These are phyloP conservation scores for Ceratosolen fusciceps DNA, from an alignment of 1,140 invertebrate species.

Conservation along the genomic window DNA sequence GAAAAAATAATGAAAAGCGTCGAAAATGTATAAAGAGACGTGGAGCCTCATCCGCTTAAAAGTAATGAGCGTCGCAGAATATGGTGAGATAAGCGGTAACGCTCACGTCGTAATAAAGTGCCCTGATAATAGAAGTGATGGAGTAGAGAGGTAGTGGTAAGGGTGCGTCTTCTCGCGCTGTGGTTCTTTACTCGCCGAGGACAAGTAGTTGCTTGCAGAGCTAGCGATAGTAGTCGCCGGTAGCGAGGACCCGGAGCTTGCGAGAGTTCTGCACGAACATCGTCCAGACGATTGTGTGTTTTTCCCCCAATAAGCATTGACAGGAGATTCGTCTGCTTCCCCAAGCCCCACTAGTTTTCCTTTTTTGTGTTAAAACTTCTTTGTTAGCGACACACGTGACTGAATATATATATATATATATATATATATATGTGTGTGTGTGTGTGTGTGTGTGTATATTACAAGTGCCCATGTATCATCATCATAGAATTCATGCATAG, in stretches of 20 bases:
- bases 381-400: no score
- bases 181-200: constrained; percentile 72
- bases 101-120: not conserved
- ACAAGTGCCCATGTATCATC: no score
- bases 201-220: constrained; percentile 75
- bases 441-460: no score
- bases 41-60: not conserved
- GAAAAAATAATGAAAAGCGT: no score
- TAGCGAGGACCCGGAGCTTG: constrained; percentile 73
- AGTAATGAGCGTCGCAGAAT: not conserved
- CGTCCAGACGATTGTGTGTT: constrained; percentile 74
- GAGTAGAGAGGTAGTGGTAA: not conserved
- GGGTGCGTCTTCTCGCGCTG: not conserved
- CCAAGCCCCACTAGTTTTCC: no score
- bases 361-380: no score
- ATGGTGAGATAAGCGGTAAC: not conserved
- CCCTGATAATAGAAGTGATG: not conserved
- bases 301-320: no score
- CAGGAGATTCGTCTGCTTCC: no score
- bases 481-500: no score
- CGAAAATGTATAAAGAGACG: no score
- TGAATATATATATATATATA: no score
- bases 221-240: constrained; percentile 76
- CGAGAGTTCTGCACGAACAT: constrained; percentile 76
- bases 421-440: no score